Conservation (phyloP, 2,888 invertebrate species). For the Prosopocoilus inquinatus region DNA sequence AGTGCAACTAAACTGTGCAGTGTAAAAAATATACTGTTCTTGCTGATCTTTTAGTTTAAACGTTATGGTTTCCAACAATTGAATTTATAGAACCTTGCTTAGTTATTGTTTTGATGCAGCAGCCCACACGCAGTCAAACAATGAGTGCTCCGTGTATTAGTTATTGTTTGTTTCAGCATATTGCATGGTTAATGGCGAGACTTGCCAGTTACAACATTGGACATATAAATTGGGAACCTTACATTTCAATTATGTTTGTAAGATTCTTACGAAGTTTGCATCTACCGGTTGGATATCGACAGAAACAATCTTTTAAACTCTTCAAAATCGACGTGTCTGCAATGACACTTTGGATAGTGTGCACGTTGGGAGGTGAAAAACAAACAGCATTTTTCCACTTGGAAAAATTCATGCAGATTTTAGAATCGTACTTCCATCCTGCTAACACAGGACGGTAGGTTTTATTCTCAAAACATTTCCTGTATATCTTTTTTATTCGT, state of each 20-base stretch:
- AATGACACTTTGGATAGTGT: conserved; percentile 61
- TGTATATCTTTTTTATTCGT: neutral
- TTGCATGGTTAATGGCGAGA: conserved; percentile 72
- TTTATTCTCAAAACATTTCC: neutral
- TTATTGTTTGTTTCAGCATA: conserved; percentile 54
- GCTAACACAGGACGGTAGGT: conserved; percentile 71
- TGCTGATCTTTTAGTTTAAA: too few relatives aligned
- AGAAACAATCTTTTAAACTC: conserved; percentile 58
- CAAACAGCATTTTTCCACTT: conserved; percentile 67
- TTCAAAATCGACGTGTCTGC: conserved; percentile 53
- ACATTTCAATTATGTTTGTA: conserved; percentile 75
- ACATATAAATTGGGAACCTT: conserved; percentile 83
- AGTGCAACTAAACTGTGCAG: too few relatives aligned
- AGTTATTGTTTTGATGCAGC: too few relatives aligned
- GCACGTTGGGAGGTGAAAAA: conserved; percentile 66
- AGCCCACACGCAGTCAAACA: too few relatives aligned
- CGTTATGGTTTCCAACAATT: too few relatives aligned
- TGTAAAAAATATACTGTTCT: too few relatives aligned
- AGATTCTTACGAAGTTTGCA: conserved; percentile 71
- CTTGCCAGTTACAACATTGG: conserved; percentile 75
- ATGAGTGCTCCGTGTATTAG: too few relatives aligned
- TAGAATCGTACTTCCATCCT: conserved; percentile 87
- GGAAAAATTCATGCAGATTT: conserved; percentile 74
- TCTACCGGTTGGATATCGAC: conserved; percentile 75
- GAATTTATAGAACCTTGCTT: too few relatives aligned